Base-by-base conservation (phyloP, 2,888 invertebrate species). In the Noctua janthe region DNA sequence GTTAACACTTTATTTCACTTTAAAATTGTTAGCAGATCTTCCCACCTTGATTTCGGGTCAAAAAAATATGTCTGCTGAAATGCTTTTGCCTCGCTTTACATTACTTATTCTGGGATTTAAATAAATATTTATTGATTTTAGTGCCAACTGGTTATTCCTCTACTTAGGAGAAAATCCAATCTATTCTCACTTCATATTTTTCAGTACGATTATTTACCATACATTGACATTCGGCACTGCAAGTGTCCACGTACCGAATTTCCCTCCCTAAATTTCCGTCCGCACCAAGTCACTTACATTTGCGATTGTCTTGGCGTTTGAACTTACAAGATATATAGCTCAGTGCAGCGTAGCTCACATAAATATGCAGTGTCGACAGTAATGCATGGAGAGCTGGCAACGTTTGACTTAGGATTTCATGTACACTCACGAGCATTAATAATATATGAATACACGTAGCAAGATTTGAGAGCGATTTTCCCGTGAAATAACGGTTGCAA, bases 301-400 rank as follows among this genome's bases (percentile, higher is more conserved):
- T 83, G 88, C 72, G 78, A 89, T 90, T 88, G 91, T 91, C 91
- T 90, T 80, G 80, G 81, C 80, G 85, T 86, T 88, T 88, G 83
- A 89, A 88, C 89, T 86, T 80, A 70, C 79, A 84, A 91, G 88
- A 90, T 90, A 85, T 86, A 86, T 78, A 64, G 86, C 67, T 2
- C 17, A 29, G 54, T 66, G 78, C 76, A 80, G 71, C 73, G 77
- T 56, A 43, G 72, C 71, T 78, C 81, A 82, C 87, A 87, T 84
- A 89, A 83, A 87, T 86, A 84, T 80, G 71, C 82, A 79, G 71
- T 76, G 88, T 71, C 77, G 83, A 67, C 86, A 72, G 72, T 83
- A 78, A 85, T 85, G 64, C 82, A 82, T 77, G 81, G 71, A 71
- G 80, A 71, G 23, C 69, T 80, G 66, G 64, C 72, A 66, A 59